Base-by-base conservation (phyloP, 2,113 vertebrate species). In the Brienomyrus longianalis region DNA sequence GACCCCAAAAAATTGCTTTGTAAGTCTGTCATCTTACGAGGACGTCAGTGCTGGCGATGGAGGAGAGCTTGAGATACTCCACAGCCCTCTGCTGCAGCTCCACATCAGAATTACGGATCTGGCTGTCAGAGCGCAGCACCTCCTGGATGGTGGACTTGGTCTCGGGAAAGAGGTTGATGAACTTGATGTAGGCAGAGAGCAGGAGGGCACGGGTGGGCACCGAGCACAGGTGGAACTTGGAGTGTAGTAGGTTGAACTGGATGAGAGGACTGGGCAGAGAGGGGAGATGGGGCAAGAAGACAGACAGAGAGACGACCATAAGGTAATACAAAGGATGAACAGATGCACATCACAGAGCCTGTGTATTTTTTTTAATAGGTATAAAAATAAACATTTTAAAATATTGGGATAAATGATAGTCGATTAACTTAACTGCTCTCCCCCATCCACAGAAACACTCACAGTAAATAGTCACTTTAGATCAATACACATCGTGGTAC, bases 111-210 rank as follows among this genome's bases (percentile, higher is more conserved):
- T 98, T 98, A 89, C 98, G 96, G 93, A 98, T 97, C 95, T 98
- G 98, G 94, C 97, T 97, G 94, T 98, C 97, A 0, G 96, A 97
- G 90, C 97, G 97, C 90, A 98, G 95, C 83, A 98, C 98, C 1
- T 97, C 98, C 89, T 98, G 98, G 94, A 98, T 98, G 91, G 97
- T 98, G 92, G 96, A 94, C 96, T 98, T 98, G 89, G 97, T 98
- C 96, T 98, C 97, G 0, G 98, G 98, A 94, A 98, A 98, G 90
- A 98, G 96, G 94, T 98, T 98, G 94, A 98, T 98, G 91, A 98
- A 98, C 93, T 98, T 98, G 95, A 98, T 98, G 92, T 98, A 98
- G 90, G 98, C 97, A 0, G 97, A 98, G 88, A 98, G 95, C 92
- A 98, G 96, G 88, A 98, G 95, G 35, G 98, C 97, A 0, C 97